These are phyloP conservation scores for Cyclina sinensis DNA, from an alignment of 1,140 invertebrate genomes.

Conservation along the genomic window DNA sequence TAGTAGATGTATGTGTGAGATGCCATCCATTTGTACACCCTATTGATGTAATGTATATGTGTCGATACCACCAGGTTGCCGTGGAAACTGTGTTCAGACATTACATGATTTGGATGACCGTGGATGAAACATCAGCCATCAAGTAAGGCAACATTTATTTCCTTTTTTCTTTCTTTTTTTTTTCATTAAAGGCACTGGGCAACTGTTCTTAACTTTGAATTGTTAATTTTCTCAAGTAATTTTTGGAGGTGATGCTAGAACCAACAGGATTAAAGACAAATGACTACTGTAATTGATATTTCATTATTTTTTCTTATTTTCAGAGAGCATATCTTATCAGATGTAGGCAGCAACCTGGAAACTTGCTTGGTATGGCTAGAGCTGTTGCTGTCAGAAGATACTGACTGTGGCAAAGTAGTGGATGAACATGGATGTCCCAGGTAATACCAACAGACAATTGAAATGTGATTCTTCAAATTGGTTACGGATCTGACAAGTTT, in stretches of 20 bases:
- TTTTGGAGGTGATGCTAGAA: no score
- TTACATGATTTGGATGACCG: conserved; percentile 37
- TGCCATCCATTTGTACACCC: conserved; percentile 43
- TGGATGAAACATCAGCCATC: not conserved
- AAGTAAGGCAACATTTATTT: no score
- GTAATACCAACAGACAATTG: no score
- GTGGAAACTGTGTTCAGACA: conserved; percentile 58
- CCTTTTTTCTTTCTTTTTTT: no score
- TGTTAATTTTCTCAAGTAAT: no score
- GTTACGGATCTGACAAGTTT: no score
- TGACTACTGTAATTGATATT: no score
- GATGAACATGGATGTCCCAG: conserved; percentile 34
- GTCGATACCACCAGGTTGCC: conserved; percentile 45
- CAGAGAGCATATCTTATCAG: conserved; percentile 9
- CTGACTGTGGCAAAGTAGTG: not conserved
- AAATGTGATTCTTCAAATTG: no score
- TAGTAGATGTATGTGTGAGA: conserved; percentile 41
- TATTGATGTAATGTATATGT: conserved; percentile 56
- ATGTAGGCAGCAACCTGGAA: not conserved
- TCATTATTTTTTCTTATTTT: not conserved
- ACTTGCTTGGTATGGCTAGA: conserved; percentile 14
- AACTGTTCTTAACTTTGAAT: no score
- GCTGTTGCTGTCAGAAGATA: conserved; percentile 27
- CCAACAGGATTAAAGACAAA: no score
- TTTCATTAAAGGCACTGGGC: no score